Base-by-base conservation (phyloP, 1,140 invertebrate species). In the Forficula auricularia region DNA sequence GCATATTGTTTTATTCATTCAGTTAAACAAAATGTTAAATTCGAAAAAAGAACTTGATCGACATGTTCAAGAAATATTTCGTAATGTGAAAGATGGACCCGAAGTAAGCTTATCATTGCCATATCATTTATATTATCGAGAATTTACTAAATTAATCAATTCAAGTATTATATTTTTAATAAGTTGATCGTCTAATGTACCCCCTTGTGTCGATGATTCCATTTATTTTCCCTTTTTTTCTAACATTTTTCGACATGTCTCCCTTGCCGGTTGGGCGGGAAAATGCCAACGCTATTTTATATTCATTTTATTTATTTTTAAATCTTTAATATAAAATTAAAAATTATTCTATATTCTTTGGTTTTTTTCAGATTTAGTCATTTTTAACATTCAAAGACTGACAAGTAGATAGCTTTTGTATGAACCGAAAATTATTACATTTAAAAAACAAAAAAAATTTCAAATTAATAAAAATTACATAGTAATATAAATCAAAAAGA, bases 1-100 rank as follows among this genome's bases (percentile, higher is more conserved):
- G n/a, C n/a, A n/a, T n/a, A n/a, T n/a, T n/a, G n/a, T n/a, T n/a
- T n/a, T n/a, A n/a, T n/a, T n/a, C n/a, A n/a, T n/a, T n/a, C n/a
- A n/a, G n/a, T n/a, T n/a, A n/a, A n/a, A n/a, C 22, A 27, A 27
- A 27, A 79, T 79, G 77, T 73, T 75, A 56, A 67, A 65, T 42
- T 68, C 65, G 2, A 80, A 79, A 54, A 65, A 67, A 42, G 73
- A 79, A 44, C 75, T 81, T 6, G 77, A 81, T 54, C 67, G 66
- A 47, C 76, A 80, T 57, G 76, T 78, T 15, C 61, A 71, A 45
- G 71, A 73, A 37, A 64, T 74, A 38, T 62, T 79, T 41, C 65
- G 65, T 33, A 77, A 74, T 55, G 60, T 75, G 36, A 70, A 65
- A 43, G 68, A 63, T 48, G 73, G 77, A 47, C 69, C 66, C 40